phyloP scores from a whole-genome alignment of 1,140 invertebrate species.

The Hypothenemus hampei region DNA sequence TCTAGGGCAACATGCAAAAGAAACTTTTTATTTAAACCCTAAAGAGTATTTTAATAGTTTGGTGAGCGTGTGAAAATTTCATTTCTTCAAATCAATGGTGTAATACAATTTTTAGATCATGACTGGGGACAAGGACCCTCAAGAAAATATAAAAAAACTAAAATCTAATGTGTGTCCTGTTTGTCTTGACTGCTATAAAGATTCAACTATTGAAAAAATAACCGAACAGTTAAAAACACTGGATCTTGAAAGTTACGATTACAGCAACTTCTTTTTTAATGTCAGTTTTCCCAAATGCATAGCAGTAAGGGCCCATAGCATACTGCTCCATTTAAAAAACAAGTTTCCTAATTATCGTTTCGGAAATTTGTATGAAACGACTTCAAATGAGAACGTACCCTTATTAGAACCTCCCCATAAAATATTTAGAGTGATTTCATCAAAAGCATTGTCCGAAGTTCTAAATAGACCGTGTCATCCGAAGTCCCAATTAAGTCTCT shows the following conservation, averaged over 20 bases:
- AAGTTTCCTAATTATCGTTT: slow-evolving; percentile 42
- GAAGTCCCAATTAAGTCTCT: slow-evolving; percentile 37
- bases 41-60: slow-evolving; percentile 11
- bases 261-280: slow-evolving; percentile 43
- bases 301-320: slow-evolving; percentile 46
- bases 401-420: slow-evolving; percentile 38
- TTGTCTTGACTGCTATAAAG: slow-evolving; percentile 61
- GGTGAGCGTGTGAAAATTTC: neutral
- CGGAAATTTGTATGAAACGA: slow-evolving; percentile 21
- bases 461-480: slow-evolving; percentile 34
- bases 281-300: slow-evolving; percentile 46
- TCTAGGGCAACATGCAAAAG: slow-evolving; percentile 5
- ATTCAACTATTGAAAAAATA: slow-evolving; percentile 45
- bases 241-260: slow-evolving; percentile 45
- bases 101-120: neutral
- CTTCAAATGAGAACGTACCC: slow-evolving; percentile 4
- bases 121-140: neutral
- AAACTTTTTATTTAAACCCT: slow-evolving; percentile 5
- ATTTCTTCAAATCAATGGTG: neutral
- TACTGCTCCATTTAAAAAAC: slow-evolving; percentile 45
- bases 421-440: slow-evolving; percentile 35
- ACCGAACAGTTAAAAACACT: slow-evolving; percentile 45
- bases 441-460: slow-evolving; percentile 27
- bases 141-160: slow-evolving; percentile 23
- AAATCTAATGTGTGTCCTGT: slow-evolving; percentile 50